Conservation (phyloP, 2,113 vertebrate species). For the Butorides virescens region DNA sequence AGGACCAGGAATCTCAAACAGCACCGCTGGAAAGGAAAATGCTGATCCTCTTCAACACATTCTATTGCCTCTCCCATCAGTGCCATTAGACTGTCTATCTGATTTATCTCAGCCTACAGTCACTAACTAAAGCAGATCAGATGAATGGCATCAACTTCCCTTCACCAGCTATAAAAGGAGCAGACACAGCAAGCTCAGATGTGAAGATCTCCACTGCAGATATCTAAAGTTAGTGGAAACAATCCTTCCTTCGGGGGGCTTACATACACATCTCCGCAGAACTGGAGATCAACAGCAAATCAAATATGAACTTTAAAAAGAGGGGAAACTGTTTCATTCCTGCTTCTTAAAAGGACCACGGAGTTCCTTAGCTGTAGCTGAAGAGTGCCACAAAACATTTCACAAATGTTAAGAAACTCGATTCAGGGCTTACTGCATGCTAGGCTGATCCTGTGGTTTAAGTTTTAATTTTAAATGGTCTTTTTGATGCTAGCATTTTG, state of each 20-base stretch:
- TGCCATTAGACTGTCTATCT: neutral
- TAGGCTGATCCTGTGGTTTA: neutral
- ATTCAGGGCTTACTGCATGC: neutral
- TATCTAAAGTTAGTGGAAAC: neutral
- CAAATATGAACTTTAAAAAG: neutral
- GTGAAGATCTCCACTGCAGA: neutral
- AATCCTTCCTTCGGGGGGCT: neutral
- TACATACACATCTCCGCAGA: neutral
- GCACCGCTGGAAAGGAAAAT: neutral
- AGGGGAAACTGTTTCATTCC: neutral
- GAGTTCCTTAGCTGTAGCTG: neutral
- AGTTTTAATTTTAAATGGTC: neutral
- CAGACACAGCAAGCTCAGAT: neutral
- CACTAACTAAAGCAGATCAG: neutral
- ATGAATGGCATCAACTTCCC: neutral
- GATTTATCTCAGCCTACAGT: neutral
- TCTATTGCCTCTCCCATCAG: neutral
- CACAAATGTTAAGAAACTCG: neutral
- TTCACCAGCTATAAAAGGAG: neutral
- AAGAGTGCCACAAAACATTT: neutral
- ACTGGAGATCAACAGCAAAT: neutral
- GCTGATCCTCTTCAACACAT: neutral
- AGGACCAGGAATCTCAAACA: neutral
- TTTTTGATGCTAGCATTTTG: neutral
- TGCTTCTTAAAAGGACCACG: neutral